Evolutionary conservation across 2,113 vertebrate genomes (phyloP), one percentile per base, ranked within the genome.

Genomic region (Malurus alboscapulatus): DNA sequence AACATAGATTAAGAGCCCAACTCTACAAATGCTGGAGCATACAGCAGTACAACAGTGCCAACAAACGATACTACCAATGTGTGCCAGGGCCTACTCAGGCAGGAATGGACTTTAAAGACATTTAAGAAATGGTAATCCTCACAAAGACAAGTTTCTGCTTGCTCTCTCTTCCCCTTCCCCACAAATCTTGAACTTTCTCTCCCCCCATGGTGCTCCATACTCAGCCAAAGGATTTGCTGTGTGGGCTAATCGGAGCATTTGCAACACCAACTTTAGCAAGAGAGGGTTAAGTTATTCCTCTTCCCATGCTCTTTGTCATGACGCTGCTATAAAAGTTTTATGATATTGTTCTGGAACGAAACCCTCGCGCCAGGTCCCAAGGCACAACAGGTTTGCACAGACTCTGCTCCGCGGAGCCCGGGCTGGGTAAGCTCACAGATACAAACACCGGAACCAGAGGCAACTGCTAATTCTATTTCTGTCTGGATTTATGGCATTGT

Each of bases 391-490:
- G 91, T 92, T 92, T 2, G 1, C 40, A 54, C 59, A 91, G 94
- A 61, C 73, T 84, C 66, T 29, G 54, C 81, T 73, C 32, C 0
- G 24, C 75, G 77, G 62, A 92, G 79, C 88, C 54, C 53, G 13
- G 59, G 76, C 62, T 57, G 77, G 50, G 68, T 79, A 27, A 87
- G 77, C 81, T 57, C 88, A 78, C 3, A 67, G 79, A 95, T 66
- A 74, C 67, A 89, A 93, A 73, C 82, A 36, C 26, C 3, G 9
- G 81, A 94, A 94, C 82, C 84, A 94, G 82, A 66, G 88, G 91
- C 67, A 94, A 45, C 69, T 87, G 81, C 66, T 91, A 25, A 69
- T 80, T 87, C 87, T 93, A 90, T 92, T 95, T 93, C 93, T 91
- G 81, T 87, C 91, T 80, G 88, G 68, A 90, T 95, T 95, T 94